phyloP scores from a whole-genome alignment of 2,113 vertebrate genomes.

The Austrofundulus limnaeus region DNA sequence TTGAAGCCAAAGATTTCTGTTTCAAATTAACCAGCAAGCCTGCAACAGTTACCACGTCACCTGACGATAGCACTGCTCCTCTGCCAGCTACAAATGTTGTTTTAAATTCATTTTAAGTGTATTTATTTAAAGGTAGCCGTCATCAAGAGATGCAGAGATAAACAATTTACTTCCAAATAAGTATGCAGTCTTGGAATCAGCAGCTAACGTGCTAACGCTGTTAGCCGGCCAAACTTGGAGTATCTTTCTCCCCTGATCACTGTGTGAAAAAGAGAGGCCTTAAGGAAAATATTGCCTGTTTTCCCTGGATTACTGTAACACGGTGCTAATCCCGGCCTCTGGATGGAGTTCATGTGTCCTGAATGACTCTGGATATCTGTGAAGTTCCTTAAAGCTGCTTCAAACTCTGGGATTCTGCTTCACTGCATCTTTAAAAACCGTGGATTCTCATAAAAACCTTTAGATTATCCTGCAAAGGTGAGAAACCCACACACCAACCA shows the following conservation, averaged over 20 bases:
- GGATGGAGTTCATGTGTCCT: slow-evolving; percentile 33
- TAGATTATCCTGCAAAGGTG: slow-evolving; percentile 62
- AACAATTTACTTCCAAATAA: slow-evolving; percentile 40
- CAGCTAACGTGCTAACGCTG: slow-evolving; percentile 61
- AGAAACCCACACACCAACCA: slow-evolving; percentile 12
- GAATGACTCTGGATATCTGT: slow-evolving; percentile 37
- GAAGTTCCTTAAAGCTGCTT: slow-evolving; percentile 2
- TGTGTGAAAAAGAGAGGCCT: slow-evolving; percentile 64
- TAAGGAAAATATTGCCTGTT: slow-evolving; percentile 33
- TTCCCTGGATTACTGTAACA: not conserved
- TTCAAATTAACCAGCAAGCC: slow-evolving; percentile 46
- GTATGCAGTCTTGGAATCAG: slow-evolving; percentile 58
- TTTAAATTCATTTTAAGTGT: no score
- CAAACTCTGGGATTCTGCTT: slow-evolving; percentile 45
- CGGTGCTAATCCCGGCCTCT: slow-evolving; percentile 37
- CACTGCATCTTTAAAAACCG: slow-evolving; percentile 21
- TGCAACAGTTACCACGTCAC: slow-evolving; percentile 50
- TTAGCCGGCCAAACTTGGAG: slow-evolving; percentile 65
- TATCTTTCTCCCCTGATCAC: slow-evolving; percentile 49
- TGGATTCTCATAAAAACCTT: slow-evolving; percentile 36
- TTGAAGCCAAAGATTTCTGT: slow-evolving; percentile 59
- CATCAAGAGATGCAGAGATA: slow-evolving; percentile 23
- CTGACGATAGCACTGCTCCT: not conserved
- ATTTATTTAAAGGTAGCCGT: not conserved
- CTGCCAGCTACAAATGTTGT: slow-evolving; percentile 1